Evolutionary conservation across 2,797 vertebrate species (phyloP).

Genomic region (Hemitrygon akajei): DNA sequence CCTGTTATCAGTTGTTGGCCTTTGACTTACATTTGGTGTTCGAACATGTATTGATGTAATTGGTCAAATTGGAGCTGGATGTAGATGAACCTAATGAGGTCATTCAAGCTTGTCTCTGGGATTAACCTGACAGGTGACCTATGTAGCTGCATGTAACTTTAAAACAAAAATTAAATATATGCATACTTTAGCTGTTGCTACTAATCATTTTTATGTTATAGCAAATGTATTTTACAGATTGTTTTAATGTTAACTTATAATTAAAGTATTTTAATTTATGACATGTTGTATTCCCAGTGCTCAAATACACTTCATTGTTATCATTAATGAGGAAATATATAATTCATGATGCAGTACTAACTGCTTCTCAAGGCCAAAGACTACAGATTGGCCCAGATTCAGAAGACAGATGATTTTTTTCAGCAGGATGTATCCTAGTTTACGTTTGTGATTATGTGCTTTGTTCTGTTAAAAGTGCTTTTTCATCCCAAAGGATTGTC

Average conservation of each 20-base stretch:
- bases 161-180: not conserved
- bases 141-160: not conserved
- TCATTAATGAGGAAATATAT: not conserved
- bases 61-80: not conserved
- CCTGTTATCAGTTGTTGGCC: not conserved
- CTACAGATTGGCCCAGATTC: not conserved
- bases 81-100: not conserved
- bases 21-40: not conserved
- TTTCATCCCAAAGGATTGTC: not conserved
- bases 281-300: not conserved
- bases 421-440: not conserved
- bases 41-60: not conserved
- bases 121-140: not conserved
- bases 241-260: not conserved
- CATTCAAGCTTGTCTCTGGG: not conserved
- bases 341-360: not conserved
- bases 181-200: not conserved
- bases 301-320: not conserved
- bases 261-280: not conserved
- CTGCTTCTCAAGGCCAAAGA: not conserved
- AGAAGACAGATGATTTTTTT: not conserved
- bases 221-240: not conserved
- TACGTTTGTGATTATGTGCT: not conserved
- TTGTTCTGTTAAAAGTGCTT: not conserved
- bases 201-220: not conserved